Evolutionary conservation across 64 coral and sea anemone species (phyloP), one percentile per base, ranked within the genome.

Genomic region (Stichodactyla helianthus): DNA sequence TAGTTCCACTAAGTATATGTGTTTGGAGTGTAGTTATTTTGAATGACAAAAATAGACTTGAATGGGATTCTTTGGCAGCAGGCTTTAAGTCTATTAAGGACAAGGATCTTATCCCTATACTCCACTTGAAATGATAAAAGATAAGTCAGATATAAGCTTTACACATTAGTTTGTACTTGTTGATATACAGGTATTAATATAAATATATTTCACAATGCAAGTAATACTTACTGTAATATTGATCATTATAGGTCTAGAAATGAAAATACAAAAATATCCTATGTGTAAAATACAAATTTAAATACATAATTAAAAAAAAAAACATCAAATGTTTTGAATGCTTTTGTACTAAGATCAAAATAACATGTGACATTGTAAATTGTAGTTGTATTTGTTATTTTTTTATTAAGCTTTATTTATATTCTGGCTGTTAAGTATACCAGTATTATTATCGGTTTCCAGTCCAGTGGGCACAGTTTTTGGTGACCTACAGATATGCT

Each of bases 111-210:
- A 81, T 81, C 78, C 78, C 52, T 54, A 20, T 81, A 51, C 9
- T 19, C 13, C 50, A 51, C 78, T 81, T 81, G 50, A 81, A 81
- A 16, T 81, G 35, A 81, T 81, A 51, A 81, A 54, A 53, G 78
- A 81, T 81, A 52, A 81, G 52, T 1, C 16, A 81, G 78, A 81
- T 81, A 52, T 81, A 20, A 51, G 52, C 35, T 52, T 81, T 51
- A 81, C 78, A 74, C 68, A 74, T 70, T 74, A 74, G 68, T n/a
- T 9, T 31, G 68, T 74, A 74, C 68, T 74, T 74, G 68, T 31
- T 74, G 68, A 74, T 31, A 25, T 31, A 74, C 68, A 74, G 26
- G 25, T 28, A 74, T 35, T 74, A 27, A 68, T 65, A 65, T 65
- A 19, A 28, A n/a, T 23, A 71, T 71, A 71, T 71, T 70, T 71